Conservation (phyloP, 2,797 vertebrate genomes). For the Sardinella longiceps region DNA sequence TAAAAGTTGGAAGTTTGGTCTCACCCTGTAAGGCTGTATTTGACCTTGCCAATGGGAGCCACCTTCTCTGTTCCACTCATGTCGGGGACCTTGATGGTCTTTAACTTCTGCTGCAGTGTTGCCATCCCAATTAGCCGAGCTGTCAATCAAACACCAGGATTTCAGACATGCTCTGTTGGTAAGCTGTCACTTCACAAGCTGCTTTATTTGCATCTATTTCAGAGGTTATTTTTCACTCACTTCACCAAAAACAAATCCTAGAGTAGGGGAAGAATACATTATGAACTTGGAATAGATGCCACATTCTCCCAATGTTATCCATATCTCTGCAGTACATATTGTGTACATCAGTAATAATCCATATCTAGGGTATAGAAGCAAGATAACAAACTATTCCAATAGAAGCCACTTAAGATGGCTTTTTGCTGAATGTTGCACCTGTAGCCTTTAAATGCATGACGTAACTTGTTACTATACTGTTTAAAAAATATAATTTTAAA, state of each 20-base stretch:
- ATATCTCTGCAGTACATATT: not conserved
- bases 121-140: slow-evolving; percentile 71
- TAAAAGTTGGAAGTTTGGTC: not conserved
- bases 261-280: not conserved
- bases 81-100: slow-evolving; percentile 70
- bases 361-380: not conserved
- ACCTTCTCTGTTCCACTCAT: slow-evolving; percentile 65
- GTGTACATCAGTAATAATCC: not conserved
- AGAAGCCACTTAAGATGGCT: not conserved
- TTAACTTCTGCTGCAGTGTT: slow-evolving; percentile 66
- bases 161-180: not conserved
- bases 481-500: too few species aligned
- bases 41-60: slow-evolving; percentile 68
- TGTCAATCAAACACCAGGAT: slow-evolving; percentile 37
- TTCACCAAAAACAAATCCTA: not conserved
- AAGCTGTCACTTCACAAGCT: not conserved
- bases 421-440: not conserved
- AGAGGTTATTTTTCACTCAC: not conserved
- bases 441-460: not conserved
- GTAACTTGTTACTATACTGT: too few species aligned
- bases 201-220: not conserved
- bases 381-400: not conserved
- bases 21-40: slow-evolving; percentile 74
- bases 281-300: not conserved
- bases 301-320: not conserved